phyloP scores from a whole-genome alignment of 2,888 invertebrate genomes.

The Dolichopus griseipennis region DNA sequence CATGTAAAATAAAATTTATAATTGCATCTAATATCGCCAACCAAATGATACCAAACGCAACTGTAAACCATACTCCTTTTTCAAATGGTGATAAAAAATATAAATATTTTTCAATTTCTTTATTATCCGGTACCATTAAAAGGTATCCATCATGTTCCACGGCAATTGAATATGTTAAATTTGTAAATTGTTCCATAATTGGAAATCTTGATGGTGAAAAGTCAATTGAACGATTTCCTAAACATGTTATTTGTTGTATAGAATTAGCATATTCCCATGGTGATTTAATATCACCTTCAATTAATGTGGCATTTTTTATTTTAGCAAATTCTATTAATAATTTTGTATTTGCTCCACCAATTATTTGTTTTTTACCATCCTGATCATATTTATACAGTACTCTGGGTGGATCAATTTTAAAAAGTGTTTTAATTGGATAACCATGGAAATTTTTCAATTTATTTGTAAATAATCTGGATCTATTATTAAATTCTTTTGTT shows the following conservation, averaged over 20 bases:
- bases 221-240: not conserved
- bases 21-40: not conserved
- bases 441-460: not conserved
- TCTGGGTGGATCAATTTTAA: not conserved
- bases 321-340: not conserved
- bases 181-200: not conserved
- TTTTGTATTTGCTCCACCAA: not conserved
- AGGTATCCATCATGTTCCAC: not conserved
- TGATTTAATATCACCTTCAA: not conserved
- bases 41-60: not conserved
- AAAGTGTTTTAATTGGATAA: not conserved
- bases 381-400: not conserved
- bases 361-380: not conserved
- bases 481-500: not conserved
- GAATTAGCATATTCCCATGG: not conserved
- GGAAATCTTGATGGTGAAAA: not conserved
- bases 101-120: conserved; percentile 4
- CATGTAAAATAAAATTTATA: not conserved
- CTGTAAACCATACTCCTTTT: not conserved
- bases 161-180: not conserved
- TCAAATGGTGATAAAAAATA: conserved; percentile 7
- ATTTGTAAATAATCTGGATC: not conserved
- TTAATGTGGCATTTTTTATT: not conserved
- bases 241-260: not conserved
- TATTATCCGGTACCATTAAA: not conserved